phyloP scores from a whole-genome alignment of 2,888 invertebrate species.

The Mylabris sibirica region DNA sequence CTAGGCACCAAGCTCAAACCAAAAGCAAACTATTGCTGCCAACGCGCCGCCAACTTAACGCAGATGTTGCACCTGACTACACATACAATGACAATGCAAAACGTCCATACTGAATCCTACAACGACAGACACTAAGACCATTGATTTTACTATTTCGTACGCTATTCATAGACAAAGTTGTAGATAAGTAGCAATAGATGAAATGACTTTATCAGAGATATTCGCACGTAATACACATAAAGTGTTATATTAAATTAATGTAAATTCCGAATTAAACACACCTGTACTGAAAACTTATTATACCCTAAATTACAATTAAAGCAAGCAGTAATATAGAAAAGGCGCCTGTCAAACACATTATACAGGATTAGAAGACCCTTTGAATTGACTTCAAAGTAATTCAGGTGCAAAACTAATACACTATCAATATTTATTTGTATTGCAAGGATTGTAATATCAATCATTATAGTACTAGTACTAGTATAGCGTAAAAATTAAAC shows the following conservation, averaged over 20 bases:
- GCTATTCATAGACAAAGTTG: neutral
- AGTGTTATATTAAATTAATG: neutral
- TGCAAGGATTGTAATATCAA: no score
- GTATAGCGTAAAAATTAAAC: neutral
- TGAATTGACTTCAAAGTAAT: neutral
- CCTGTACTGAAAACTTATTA: neutral
- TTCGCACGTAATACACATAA: constrained; percentile 9
- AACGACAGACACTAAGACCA: constrained; percentile 1
- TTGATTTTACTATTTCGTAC: neutral
- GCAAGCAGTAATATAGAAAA: neutral
- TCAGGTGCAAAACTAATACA: neutral
- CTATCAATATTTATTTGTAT: neutral
- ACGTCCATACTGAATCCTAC: neutral
- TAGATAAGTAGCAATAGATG: neutral
- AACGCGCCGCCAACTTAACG: constrained; percentile 17
- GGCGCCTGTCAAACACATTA: constrained; percentile 1
- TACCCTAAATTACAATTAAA: neutral
- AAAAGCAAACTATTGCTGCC: neutral
- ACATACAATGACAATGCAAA: constrained; percentile 2
- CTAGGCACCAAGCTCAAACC: constrained; percentile 19
- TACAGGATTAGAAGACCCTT: neutral
- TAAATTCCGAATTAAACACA: neutral
- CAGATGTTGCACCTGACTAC: constrained; percentile 17
- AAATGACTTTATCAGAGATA: neutral
- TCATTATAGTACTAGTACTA: no score